Percentiles rank a stretch among this genome's conserved stretches.
Conservation (phyloP, 2,797 vertebrate species). For the Phyllotis vaccarum region DNA sequence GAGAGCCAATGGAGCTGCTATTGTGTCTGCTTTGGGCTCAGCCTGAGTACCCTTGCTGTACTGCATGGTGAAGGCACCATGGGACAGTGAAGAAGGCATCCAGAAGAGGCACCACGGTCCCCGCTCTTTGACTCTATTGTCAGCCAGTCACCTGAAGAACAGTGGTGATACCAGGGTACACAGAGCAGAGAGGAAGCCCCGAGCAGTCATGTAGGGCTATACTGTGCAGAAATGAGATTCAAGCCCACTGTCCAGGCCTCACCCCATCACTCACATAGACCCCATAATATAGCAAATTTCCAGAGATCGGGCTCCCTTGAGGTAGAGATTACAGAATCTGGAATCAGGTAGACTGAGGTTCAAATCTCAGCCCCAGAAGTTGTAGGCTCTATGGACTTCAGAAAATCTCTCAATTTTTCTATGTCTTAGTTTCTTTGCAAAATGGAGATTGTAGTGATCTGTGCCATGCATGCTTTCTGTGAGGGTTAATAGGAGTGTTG, state of each 20-base stretch:
- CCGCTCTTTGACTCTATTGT: not conserved
- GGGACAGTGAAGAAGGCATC: not conserved
- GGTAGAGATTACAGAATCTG: not conserved
- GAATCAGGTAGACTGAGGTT: not conserved
- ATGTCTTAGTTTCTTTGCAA: not conserved
- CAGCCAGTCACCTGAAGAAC: not conserved
- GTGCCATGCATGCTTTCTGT: not conserved
- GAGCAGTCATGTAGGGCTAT: fast-evolving
- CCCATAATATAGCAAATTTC: not conserved
- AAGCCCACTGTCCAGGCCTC: not conserved
- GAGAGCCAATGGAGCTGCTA: not conserved
- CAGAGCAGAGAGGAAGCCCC: not conserved
- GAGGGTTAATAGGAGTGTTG: not conserved
- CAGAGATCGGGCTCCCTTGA: not conserved
- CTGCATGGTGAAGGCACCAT: fast-evolving
- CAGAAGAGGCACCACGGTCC: fast-evolving
- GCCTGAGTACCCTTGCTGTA: not conserved
- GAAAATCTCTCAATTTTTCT: not conserved
- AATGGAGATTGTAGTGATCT: fast-evolving
- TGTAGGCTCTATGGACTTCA: not conserved
- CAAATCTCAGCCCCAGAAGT: not conserved
- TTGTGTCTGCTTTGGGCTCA: fast-evolving
- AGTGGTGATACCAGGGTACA: not conserved
- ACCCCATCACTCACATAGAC: not conserved
- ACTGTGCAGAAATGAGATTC: not conserved